A percentile compares a stretch with the other conserved stretches of the same genome.
Conservation (phyloP, 2,797 vertebrate genomes). For the Mormyrus hasselquistii region DNA sequence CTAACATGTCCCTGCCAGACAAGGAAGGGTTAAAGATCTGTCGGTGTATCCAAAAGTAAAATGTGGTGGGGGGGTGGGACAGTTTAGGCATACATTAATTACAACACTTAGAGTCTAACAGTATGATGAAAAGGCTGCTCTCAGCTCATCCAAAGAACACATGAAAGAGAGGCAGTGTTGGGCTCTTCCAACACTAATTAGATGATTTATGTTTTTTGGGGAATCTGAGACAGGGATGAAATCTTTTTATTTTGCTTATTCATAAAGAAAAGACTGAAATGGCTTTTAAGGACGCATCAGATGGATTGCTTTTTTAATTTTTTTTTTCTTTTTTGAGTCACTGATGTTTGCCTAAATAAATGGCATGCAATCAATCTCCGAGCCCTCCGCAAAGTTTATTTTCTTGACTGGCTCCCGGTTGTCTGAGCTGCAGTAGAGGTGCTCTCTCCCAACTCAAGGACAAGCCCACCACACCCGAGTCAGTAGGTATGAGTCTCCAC, state of each 20-base stretch:
- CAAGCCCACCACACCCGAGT: slow-evolving; percentile 44
- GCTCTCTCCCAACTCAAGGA: slow-evolving; percentile 52
- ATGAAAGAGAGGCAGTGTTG: slow-evolving; percentile 45
- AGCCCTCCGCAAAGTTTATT: slow-evolving; percentile 56
- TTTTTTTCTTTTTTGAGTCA: slow-evolving; percentile 41
- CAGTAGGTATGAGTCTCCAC: no score
- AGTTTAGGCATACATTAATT: slow-evolving; percentile 42
- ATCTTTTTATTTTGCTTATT: slow-evolving; percentile 54
- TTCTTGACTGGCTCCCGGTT: slow-evolving; percentile 58
- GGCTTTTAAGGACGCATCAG: slow-evolving; percentile 53
- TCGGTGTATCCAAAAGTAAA: slow-evolving; percentile 11
- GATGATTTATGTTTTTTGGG: slow-evolving; percentile 62
- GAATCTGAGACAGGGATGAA: slow-evolving; percentile 49
- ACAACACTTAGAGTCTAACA: slow-evolving; percentile 39
- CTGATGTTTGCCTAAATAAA: slow-evolving; percentile 67
- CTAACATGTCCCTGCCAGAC: not conserved
- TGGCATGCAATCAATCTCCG: slow-evolving; percentile 67
- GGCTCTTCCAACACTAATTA: slow-evolving; percentile 62
- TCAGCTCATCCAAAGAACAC: slow-evolving; percentile 39
- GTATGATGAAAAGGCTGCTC: slow-evolving; percentile 42
- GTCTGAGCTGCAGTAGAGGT: slow-evolving; percentile 53
- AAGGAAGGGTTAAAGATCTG: not conserved
- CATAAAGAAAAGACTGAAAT: slow-evolving; percentile 50
- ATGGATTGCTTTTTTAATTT: slow-evolving; percentile 55
- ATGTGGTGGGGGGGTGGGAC: not conserved